These are phyloP conservation scores for Lepus europaeus DNA, from an alignment of 2,113 vertebrate species.

Conservation along the genomic window DNA sequence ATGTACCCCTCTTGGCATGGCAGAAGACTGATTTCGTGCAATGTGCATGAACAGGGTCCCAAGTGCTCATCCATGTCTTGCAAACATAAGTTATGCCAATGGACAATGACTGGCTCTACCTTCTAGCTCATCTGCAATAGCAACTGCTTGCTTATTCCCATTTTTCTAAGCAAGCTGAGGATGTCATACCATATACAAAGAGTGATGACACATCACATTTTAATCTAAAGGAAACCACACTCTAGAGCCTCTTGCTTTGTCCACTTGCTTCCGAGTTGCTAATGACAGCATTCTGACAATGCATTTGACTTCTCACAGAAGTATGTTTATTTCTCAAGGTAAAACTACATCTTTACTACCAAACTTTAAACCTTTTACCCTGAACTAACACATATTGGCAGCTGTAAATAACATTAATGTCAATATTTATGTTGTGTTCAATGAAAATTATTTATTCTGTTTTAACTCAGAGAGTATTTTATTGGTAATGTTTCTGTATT, in stretches of 20 bases:
- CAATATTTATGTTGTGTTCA: background rate
- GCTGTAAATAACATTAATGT: background rate
- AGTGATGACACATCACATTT: background rate
- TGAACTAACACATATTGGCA: background rate
- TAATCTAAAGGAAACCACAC: background rate
- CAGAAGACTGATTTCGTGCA: background rate
- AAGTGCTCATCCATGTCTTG: background rate
- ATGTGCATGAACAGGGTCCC: background rate
- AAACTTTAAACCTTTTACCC: constrained; percentile 1
- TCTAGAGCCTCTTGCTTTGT: background rate
- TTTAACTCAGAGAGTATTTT: constrained; percentile 20
- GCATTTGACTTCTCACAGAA: background rate
- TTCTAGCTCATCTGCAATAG: constrained; percentile 18
- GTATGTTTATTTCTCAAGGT: constrained; percentile 44
- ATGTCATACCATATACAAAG: background rate
- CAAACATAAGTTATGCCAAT: background rate
- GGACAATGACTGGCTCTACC: background rate
- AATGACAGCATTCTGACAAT: background rate
- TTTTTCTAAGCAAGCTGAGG: background rate
- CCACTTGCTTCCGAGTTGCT: background rate
- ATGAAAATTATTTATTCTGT: constrained; percentile 7
- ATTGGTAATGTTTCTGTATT: background rate
- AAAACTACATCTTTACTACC: background rate
- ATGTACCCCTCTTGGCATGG: background rate
- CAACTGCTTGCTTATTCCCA: background rate